These are phyloP conservation scores for Orthonychiurus folsomi DNA, from an alignment of 2,888 invertebrate species.

Conservation along the genomic window DNA sequence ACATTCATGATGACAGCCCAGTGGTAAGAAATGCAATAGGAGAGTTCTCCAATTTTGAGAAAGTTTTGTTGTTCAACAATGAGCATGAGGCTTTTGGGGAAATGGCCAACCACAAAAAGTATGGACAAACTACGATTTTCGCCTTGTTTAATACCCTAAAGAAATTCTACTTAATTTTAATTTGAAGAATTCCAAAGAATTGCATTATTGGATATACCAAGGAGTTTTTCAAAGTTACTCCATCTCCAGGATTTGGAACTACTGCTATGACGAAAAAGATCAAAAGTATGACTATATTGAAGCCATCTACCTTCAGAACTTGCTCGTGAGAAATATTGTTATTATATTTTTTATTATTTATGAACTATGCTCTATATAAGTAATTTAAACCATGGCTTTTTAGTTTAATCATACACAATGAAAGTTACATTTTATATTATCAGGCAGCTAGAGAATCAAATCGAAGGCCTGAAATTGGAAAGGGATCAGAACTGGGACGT, in stretches of 20 bases:
- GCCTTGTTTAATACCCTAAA: background rate
- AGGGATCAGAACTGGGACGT: background rate
- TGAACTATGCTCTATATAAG: no score
- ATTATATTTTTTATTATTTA: no score
- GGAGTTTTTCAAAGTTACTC: constrained; percentile 13
- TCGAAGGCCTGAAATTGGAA: background rate
- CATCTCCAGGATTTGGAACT: constrained; percentile 10
- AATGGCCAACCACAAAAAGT: background rate
- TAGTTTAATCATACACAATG: no score
- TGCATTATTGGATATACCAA: constrained; percentile 9
- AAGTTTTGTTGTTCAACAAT: constrained; percentile 10
- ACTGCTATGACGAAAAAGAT: no score
- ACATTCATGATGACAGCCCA: constrained; percentile 2
- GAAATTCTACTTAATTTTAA: background rate
- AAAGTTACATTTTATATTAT: no score
- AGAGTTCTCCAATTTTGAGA: background rate
- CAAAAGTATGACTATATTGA: no score
- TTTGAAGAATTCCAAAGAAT: constrained; percentile 1
- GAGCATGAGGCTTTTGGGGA: constrained; percentile 14
- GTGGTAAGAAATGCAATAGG: background rate
- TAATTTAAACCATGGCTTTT: no score
- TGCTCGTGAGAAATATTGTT: no score
- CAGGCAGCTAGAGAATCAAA: no score
- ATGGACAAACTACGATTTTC: background rate
- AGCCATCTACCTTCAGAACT: background rate